phyloP scores from a whole-genome alignment of 2,888 invertebrate genomes.

The Netelia fuscicornis region DNA sequence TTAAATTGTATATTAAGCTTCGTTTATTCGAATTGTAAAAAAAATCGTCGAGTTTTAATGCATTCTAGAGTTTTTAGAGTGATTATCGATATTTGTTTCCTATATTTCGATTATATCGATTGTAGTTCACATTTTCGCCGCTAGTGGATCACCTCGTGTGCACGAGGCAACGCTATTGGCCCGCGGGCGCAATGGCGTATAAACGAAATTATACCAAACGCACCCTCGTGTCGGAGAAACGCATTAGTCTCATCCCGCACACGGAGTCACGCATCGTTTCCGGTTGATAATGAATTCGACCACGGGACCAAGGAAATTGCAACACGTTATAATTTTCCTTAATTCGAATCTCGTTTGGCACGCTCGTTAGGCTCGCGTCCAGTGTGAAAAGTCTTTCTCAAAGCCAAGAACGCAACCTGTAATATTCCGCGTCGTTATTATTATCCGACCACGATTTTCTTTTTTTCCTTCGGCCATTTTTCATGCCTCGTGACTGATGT shows the following conservation, averaged over 20 bases:
- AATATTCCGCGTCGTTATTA: conserved; percentile 32
- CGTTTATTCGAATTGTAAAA: background rate
- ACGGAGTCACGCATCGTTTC: conserved; percentile 3
- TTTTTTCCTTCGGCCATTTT: background rate
- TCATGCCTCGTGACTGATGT: background rate
- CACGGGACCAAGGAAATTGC: conserved; percentile 4
- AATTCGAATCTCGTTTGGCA: conserved; percentile 40
- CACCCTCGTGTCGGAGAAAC: background rate
- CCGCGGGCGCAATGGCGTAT: background rate
- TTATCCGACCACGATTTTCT: background rate
- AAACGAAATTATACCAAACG: conserved; percentile 12
- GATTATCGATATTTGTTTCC: background rate
- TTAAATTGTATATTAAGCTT: background rate
- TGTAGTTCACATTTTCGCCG: background rate
- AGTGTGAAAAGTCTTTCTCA: conserved; percentile 40
- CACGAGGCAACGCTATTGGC: background rate
- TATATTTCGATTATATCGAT: background rate
- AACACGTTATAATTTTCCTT: background rate
- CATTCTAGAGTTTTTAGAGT: too few relatives aligned
- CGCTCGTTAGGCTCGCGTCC: conserved; percentile 23
- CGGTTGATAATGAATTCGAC: conserved; percentile 4
- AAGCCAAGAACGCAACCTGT: conserved; percentile 43
- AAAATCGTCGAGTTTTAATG: too few relatives aligned
- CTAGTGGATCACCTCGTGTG: background rate
- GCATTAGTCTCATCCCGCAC: background rate